Evolutionary conservation across 1,140 invertebrate species (phyloP).

Genomic region (Bombus impatiens): DNA sequence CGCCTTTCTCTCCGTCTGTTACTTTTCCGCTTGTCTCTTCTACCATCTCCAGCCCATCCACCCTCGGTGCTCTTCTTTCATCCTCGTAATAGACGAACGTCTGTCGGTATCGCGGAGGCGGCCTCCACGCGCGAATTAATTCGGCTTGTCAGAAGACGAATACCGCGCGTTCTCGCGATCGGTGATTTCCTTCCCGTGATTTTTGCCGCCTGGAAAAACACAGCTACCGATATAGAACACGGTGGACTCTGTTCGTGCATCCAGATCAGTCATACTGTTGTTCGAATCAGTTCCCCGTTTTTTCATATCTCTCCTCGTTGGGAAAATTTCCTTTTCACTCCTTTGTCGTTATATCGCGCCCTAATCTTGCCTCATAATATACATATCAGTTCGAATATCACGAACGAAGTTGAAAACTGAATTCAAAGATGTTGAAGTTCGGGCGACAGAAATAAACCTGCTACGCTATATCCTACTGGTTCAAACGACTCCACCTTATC

Average conservation of each 20-base stretch:
- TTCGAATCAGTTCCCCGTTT: too few species aligned
- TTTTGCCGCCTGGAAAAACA: background rate
- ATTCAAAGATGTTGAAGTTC: too few species aligned
- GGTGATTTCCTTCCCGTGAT: constrained; percentile 15
- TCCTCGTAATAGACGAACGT: constrained; percentile 21
- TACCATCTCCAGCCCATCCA: constrained; percentile 45
- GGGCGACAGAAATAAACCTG: too few species aligned
- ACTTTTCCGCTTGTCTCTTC: constrained; percentile 57
- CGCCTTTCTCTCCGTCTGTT: constrained; percentile 55
- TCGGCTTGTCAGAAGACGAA: constrained; percentile 39
- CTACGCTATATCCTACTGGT: too few species aligned
- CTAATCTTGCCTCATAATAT: too few species aligned
- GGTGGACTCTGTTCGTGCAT: background rate
- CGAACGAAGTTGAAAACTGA: too few species aligned
- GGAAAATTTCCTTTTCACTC: too few species aligned
- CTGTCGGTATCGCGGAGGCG: constrained; percentile 30
- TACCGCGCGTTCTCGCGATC: background rate
- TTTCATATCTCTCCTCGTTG: too few species aligned
- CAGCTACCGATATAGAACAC: background rate
- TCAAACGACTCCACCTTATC: too few species aligned
- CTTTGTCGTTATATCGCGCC: too few species aligned
- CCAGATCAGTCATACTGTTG: background rate
- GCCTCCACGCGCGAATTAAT: constrained; percentile 37
- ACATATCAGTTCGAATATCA: too few species aligned
- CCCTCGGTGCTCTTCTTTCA: constrained; percentile 33